These are phyloP conservation scores for Drosophila nr. perissopoda DNA, from an alignment of 2,888 invertebrate species.

Conservation along the genomic window DNA sequence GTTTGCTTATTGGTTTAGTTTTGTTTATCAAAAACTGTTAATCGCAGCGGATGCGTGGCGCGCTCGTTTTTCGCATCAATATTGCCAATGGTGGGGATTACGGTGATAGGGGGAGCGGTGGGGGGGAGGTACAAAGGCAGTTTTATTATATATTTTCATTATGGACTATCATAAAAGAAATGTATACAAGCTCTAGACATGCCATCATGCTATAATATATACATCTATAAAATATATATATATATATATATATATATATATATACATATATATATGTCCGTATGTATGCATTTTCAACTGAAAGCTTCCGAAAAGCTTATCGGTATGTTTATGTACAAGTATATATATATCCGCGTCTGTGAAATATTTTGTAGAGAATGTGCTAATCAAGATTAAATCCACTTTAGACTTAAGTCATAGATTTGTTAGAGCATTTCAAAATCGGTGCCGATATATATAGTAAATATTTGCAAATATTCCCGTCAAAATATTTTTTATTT, in stretches of 20 bases:
- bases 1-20: slow-evolving; percentile 60
- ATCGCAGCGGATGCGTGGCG: slow-evolving; percentile 36
- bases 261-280: neutral
- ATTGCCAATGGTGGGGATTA: neutral
- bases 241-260: neutral
- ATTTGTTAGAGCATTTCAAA: neutral
- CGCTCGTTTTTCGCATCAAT: neutral
- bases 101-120: neutral
- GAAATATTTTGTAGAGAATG: neutral
- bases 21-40: slow-evolving; percentile 70
- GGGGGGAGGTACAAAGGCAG: neutral
- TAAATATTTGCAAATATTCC: neutral
- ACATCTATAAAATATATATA: neutral
- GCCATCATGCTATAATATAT: slow-evolving; percentile 12
- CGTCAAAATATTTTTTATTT: neutral
- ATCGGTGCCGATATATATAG: neutral
- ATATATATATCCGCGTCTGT: neutral
- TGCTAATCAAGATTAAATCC: neutral
- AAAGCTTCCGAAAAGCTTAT: neutral
- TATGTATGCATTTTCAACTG: neutral
- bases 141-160: slow-evolving; percentile 12
- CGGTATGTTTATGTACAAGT: neutral
- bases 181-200: slow-evolving; percentile 8
- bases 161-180: neutral
- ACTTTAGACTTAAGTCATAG: neutral